phyloP scores from a whole-genome alignment of 2,888 invertebrate species.

The Octodonta nipae region DNA sequence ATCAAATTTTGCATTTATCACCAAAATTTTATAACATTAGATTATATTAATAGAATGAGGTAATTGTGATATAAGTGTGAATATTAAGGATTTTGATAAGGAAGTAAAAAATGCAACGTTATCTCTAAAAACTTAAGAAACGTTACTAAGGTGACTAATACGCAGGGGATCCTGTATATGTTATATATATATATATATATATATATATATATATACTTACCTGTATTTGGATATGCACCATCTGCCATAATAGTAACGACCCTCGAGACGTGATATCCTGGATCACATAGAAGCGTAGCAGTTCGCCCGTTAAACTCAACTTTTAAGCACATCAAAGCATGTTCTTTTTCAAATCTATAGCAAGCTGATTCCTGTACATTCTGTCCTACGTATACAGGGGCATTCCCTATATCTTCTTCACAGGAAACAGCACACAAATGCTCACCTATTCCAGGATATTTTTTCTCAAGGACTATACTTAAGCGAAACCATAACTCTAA shows the following conservation, averaged over 20 bases:
- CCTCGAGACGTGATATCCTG: conserved; percentile 79
- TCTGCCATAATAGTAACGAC: conserved; percentile 80
- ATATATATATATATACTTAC: conserved; percentile 32
- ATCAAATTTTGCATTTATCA: no score
- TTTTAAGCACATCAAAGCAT: conserved; percentile 67
- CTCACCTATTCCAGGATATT: conserved; percentile 53
- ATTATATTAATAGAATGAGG: no score
- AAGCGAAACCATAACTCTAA: conserved; percentile 62
- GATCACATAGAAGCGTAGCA: conserved; percentile 73
- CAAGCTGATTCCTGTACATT: conserved; percentile 40
- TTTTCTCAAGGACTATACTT: conserved; percentile 41
- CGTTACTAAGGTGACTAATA: no score
- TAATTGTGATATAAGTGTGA: no score
- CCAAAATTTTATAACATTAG: no score
- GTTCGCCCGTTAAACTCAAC: conserved; percentile 57
- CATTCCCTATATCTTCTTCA: conserved; percentile 64
- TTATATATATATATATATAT: no score
- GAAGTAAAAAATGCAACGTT: no score
- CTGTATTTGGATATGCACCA: conserved; percentile 72
- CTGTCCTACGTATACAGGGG: conserved; percentile 43
- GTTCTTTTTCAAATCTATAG: conserved; percentile 68
- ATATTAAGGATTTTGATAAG: no score
- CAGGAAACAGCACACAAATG: conserved; percentile 68
- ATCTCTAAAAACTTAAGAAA: no score
- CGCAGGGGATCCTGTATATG: no score